Conservation (phyloP, 2,888 invertebrate species). For the Cataglyphis rosenhaueri region DNA sequence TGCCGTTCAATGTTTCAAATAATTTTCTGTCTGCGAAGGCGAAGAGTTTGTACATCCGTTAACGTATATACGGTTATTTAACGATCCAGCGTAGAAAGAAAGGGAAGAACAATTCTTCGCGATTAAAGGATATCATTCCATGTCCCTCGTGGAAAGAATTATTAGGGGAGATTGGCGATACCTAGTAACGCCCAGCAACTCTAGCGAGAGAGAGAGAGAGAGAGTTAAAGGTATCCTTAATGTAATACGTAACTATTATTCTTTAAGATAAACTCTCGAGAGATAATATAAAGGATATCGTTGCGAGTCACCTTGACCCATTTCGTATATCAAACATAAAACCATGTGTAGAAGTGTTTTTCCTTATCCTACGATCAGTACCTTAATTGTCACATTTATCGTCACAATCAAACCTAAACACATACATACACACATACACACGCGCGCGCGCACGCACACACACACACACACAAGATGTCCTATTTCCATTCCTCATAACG, state of each 20-base stretch:
- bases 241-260: slow-evolving; percentile 22
- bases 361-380: slow-evolving; percentile 60
- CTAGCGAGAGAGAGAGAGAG: neutral
- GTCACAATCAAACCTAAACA: neutral
- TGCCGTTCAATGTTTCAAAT: slow-evolving; percentile 54
- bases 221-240: slow-evolving; percentile 5
- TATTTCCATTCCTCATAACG: neutral
- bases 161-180: neutral
- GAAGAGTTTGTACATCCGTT: slow-evolving; percentile 49
- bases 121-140: slow-evolving; percentile 6
- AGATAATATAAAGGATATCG: slow-evolving; percentile 47
- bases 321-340: slow-evolving; percentile 60
- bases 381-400: slow-evolving; percentile 34
- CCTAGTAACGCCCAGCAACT: slow-evolving; percentile 11
- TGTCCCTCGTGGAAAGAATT: slow-evolving; percentile 3
- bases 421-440: neutral
- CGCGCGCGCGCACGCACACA: neutral
- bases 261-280: slow-evolving; percentile 39
- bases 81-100: neutral
- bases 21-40: slow-evolving; percentile 40
- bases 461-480: slow-evolving; percentile 5
- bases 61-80: neutral
- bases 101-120: neutral
- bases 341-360: slow-evolving; percentile 54
- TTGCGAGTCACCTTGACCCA: slow-evolving; percentile 56